A percentile compares a stretch with the other conserved stretches of the same genome.
Evolutionary conservation across 2,797 vertebrate genomes (phyloP).

Genomic region (Sebastes kiyomatsui): DNA sequence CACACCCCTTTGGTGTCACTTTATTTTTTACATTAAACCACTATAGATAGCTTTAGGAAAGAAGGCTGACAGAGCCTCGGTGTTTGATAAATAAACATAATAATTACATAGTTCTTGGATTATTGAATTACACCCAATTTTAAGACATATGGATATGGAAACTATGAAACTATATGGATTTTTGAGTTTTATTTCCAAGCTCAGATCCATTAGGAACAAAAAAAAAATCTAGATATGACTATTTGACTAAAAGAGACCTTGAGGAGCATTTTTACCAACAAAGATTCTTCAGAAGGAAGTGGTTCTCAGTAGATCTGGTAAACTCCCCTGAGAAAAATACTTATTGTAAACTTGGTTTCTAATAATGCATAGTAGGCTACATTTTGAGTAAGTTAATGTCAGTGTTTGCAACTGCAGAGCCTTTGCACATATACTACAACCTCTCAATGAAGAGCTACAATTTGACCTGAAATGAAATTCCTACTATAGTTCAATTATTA

Average conservation of each 20-base stretch:
- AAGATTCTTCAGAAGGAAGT: background rate
- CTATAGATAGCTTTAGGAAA: too few species aligned
- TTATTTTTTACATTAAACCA: too few species aligned
- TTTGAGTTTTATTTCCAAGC: background rate
- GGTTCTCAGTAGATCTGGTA: background rate
- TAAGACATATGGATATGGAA: background rate
- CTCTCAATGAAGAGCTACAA: background rate
- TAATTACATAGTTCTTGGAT: background rate
- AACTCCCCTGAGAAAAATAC: background rate
- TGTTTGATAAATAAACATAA: too few species aligned
- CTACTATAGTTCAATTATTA: background rate
- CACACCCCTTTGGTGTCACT: too few species aligned
- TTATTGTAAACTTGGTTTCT: background rate
- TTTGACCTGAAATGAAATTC: background rate
- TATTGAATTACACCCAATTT: background rate
- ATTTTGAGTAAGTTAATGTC: background rate
- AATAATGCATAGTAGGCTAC: too few species aligned
- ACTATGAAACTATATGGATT: too few species aligned
- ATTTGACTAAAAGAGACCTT: background rate
- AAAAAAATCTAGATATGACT: background rate
- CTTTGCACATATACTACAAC: background rate
- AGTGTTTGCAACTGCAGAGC: background rate
- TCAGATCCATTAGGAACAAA: background rate
- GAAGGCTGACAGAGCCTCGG: too few species aligned
- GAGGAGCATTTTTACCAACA: background rate